Evolutionary conservation across 1,140 invertebrate species (phyloP).

Genomic region (Drosophila bocqueti): DNA sequence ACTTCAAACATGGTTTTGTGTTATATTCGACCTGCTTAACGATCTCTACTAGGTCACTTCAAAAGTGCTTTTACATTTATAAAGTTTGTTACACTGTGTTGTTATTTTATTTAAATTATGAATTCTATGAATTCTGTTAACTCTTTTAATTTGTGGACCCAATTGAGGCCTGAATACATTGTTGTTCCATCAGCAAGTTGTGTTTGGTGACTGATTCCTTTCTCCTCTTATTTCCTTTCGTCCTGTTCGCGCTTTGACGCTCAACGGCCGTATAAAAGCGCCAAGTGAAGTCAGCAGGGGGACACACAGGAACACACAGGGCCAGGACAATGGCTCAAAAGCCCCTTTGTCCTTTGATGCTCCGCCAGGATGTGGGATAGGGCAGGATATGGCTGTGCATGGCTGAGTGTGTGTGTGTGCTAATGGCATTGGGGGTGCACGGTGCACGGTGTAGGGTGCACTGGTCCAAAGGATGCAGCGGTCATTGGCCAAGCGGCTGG

Average conservation of each 20-base stretch:
- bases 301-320: neutral
- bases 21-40: too few species aligned
- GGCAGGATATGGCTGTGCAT: neutral
- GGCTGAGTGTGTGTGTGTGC: neutral
- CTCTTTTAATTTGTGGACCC: too few species aligned
- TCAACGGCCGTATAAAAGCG: constrained; percentile 32
- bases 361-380: neutral
- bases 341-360: constrained; percentile 11
- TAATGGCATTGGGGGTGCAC: constrained; percentile 4
- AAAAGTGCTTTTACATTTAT: too few species aligned
- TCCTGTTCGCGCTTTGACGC: constrained; percentile 25
- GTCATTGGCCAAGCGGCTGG: constrained; percentile 30
- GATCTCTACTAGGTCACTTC: too few species aligned
- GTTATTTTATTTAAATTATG: too few species aligned
- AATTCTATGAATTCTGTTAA: neutral
- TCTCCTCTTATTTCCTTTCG: constrained; percentile 1
- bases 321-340: constrained; percentile 29
- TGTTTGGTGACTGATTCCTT: constrained; percentile 5
- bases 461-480: constrained; percentile 33
- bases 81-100: too few species aligned
- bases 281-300: constrained; percentile 24
- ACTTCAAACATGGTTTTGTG: too few species aligned
- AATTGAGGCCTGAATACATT: neutral
- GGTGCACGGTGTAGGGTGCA: neutral
- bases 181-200: neutral